These are phyloP conservation scores for Trinorchestia longiramus DNA, from an alignment of 1,140 invertebrate species.

Conservation along the genomic window DNA sequence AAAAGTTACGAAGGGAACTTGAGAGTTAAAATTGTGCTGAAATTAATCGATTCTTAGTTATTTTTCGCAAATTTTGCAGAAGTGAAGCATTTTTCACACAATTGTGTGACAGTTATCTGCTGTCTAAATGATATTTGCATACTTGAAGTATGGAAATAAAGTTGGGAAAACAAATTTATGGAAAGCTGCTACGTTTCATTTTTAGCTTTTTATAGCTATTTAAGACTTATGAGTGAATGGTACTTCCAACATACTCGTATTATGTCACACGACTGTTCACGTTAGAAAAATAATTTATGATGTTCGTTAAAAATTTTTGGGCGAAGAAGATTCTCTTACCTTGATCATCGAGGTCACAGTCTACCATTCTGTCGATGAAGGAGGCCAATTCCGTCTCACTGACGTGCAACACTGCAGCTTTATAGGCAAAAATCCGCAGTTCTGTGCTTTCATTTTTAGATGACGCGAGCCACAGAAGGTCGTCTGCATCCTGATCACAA, in stretches of 20 bases:
- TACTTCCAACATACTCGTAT: background rate
- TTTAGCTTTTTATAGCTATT: background rate
- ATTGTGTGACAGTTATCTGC: background rate
- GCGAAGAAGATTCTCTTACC: background rate
- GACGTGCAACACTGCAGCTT: background rate
- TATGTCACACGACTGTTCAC: too few relatives aligned
- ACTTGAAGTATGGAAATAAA: background rate
- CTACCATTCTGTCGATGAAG: background rate
- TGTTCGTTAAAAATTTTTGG: background rate
- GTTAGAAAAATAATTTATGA: too few relatives aligned
- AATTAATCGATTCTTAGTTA: background rate
- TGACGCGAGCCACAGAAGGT: background rate
- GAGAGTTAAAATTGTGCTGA: background rate
- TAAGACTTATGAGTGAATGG: background rate
- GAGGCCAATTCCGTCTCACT: background rate
- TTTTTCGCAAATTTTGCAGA: background rate
- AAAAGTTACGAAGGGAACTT: background rate
- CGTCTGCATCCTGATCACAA: background rate
- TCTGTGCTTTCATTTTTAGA: background rate
- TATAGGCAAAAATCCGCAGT: constrained; percentile 24
- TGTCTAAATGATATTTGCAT: background rate
- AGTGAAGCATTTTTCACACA: background rate
- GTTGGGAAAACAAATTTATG: background rate
- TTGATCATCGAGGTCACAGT: background rate
- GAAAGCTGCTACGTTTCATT: background rate